These are phyloP conservation scores for Hyaena hyaena DNA, from an alignment of 2,113 vertebrate genomes.

Conservation along the genomic window DNA sequence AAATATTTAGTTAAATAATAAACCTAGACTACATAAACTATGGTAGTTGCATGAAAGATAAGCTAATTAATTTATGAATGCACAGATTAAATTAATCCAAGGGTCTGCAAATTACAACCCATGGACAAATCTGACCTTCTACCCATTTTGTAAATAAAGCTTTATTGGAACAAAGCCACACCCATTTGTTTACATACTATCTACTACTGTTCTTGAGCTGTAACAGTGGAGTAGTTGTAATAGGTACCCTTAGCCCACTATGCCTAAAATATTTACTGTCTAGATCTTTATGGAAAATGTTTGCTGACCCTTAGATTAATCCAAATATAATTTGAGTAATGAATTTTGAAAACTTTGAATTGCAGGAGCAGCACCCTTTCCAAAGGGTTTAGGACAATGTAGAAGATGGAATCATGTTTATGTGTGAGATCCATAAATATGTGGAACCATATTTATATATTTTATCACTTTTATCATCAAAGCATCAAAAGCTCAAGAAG, in stretches of 20 bases:
- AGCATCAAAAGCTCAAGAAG: background rate
- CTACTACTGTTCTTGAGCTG: background rate
- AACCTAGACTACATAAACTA: background rate
- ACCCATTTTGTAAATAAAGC: background rate
- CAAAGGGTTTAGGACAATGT: background rate
- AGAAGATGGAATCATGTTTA: background rate
- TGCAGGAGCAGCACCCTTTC: background rate
- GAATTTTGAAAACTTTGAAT: background rate
- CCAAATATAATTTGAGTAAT: background rate
- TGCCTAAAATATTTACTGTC: background rate
- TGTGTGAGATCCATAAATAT: background rate
- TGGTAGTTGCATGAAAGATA: background rate
- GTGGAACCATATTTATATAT: background rate
- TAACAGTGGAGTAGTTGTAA: background rate
- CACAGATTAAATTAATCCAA: background rate
- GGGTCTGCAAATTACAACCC: background rate
- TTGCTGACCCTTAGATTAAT: background rate
- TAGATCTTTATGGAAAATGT: background rate
- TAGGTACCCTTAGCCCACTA: background rate
- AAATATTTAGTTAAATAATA: background rate
- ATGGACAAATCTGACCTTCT: background rate
- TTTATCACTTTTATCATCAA: background rate
- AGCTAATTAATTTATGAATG: constrained; percentile 2
- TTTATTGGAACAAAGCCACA: background rate
- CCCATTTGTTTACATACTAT: background rate